Evolutionary conservation across 2,888 invertebrate species (phyloP).

Genomic region (Synanthedon andrenaeformis): DNA sequence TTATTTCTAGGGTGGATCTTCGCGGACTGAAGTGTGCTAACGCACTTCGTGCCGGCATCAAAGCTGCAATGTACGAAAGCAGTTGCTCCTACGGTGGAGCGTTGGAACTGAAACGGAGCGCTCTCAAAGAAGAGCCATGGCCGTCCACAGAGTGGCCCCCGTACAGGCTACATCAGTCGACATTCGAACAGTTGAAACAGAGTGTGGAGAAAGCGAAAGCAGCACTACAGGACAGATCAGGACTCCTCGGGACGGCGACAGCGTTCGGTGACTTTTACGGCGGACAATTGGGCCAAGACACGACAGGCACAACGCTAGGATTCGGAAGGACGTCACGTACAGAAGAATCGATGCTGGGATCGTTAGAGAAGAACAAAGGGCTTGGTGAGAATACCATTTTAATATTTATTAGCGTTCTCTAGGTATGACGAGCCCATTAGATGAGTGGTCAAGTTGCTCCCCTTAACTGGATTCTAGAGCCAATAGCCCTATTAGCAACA

Average conservation of each 20-base stretch:
- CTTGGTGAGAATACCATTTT: constrained; percentile 36
- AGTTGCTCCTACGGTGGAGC: constrained; percentile 92
- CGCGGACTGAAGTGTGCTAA: constrained; percentile 52
- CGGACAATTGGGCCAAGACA: constrained; percentile 59
- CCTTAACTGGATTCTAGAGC: no score
- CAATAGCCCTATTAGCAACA: no score
- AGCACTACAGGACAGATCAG: constrained; percentile 79
- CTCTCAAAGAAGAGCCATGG: constrained; percentile 69
- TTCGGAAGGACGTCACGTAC: constrained; percentile 47
- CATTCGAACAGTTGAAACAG: constrained; percentile 90
- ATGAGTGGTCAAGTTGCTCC: no score
- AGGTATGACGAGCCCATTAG: no score
- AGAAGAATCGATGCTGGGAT: constrained; percentile 56
- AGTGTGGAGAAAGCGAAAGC: constrained; percentile 93
- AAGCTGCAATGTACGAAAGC: constrained; percentile 88
- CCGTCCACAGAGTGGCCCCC: constrained; percentile 79
- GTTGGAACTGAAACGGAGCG: constrained; percentile 80
- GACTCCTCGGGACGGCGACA: constrained; percentile 77
- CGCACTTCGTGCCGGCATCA: constrained; percentile 47
- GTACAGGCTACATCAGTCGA: constrained; percentile 87
- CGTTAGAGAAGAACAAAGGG: constrained; percentile 54
- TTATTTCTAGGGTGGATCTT: constrained; percentile 41
- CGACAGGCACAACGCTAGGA: constrained; percentile 38
- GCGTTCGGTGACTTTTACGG: constrained; percentile 79
- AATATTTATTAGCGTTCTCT: not conserved